These are phyloP conservation scores for Microplitis manilae DNA, from an alignment of 2,888 invertebrate species.

Conservation along the genomic window DNA sequence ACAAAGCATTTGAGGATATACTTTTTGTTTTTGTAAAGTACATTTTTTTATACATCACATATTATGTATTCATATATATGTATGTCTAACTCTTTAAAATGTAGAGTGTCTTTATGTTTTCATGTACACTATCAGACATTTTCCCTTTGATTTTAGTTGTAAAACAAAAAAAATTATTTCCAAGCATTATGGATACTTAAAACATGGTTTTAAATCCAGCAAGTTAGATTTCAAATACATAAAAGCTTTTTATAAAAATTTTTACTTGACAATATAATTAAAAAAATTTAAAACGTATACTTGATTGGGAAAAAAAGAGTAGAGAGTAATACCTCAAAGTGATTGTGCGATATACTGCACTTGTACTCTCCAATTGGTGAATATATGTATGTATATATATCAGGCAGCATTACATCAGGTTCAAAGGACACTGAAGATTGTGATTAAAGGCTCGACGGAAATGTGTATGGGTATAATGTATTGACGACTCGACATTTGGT, in stretches of 20 bases:
- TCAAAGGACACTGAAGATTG: conserved; percentile 22
- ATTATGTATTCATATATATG: conserved; percentile 21
- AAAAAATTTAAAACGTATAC: neutral
- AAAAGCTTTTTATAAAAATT: neutral
- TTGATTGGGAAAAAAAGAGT: conserved; percentile 11
- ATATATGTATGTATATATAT: neutral
- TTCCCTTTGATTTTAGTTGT: neutral
- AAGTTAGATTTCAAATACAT: neutral
- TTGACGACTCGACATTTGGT: conserved; percentile 66
- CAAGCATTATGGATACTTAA: neutral
- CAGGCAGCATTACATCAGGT: conserved; percentile 1
- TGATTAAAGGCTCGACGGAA: conserved; percentile 33
- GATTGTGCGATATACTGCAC: conserved; percentile 16
- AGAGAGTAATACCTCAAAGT: conserved; percentile 17
- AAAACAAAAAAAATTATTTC: neutral
- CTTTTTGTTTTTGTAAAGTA: neutral
- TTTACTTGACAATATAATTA: no score
- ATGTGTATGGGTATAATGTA: neutral
- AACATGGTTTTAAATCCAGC: neutral
- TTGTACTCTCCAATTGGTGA: conserved; percentile 7
- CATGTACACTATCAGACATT: conserved; percentile 19
- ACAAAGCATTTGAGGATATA: neutral
- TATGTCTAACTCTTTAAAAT: conserved; percentile 18
- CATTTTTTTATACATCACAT: neutral
- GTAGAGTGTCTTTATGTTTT: conserved; percentile 11